These are phyloP conservation scores for Ranitomeya variabilis DNA, from an alignment of 2,113 vertebrate genomes.

Conservation along the genomic window DNA sequence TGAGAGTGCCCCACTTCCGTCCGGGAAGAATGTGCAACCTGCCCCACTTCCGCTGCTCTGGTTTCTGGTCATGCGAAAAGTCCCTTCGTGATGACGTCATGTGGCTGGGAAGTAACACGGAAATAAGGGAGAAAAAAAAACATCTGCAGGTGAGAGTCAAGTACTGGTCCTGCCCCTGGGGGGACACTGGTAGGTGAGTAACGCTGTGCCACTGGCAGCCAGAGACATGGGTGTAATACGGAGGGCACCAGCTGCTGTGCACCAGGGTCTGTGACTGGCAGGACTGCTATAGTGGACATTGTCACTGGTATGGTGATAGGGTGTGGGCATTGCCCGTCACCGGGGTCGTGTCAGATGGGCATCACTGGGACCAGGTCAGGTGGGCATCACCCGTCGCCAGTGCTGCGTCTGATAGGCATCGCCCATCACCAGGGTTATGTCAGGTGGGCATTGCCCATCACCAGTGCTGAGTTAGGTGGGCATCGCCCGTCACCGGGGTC, in stretches of 20 bases:
- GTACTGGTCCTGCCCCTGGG: neutral
- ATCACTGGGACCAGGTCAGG: too few species aligned
- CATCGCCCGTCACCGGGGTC: too few species aligned
- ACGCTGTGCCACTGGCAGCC: neutral
- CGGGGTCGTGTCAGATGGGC: too few species aligned
- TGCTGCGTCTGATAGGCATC: too few species aligned
- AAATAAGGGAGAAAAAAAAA: neutral
- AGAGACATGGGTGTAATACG: neutral
- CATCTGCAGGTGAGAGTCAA: neutral
- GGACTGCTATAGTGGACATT: neutral
- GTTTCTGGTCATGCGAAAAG: neutral
- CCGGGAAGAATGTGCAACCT: neutral
- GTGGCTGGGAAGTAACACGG: slow-evolving; percentile 15
- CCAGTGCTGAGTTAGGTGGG: too few species aligned
- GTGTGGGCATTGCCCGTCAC: too few species aligned
- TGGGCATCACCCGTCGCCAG: too few species aligned
- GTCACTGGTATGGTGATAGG: too few species aligned
- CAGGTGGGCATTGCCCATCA: too few species aligned
- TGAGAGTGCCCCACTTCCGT: slow-evolving; percentile 25
- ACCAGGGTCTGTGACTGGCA: neutral
- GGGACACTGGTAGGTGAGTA: neutral
- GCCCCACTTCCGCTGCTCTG: slow-evolving; percentile 24
- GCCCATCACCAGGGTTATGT: too few species aligned
- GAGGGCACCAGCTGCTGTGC: neutral
- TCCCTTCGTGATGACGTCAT: slow-evolving; percentile 44